Evolutionary conservation across 2,888 invertebrate species (phyloP), one percentile per base, ranked within the genome.

Genomic region (Cephus runcator): DNA sequence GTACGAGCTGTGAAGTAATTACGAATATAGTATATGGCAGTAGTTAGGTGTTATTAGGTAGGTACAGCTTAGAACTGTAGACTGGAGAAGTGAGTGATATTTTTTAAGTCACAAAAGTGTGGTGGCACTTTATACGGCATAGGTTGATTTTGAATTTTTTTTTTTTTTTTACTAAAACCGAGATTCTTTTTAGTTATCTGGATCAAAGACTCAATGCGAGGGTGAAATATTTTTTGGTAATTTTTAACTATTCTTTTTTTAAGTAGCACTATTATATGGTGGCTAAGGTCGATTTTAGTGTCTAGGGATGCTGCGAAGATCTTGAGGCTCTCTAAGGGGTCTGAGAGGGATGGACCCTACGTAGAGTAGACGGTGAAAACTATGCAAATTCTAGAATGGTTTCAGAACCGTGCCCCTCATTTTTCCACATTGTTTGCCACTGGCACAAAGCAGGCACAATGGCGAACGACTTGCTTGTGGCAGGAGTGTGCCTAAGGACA

Each of bases 321-420:
- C 56, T 56, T 56, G 1, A 23, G 15, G 68, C 15, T 75, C 23
- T 69, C 68, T 34, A 34, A 30, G 75, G 68, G 56, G 6, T 34
- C 56, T 69, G 31, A 75, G 30, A 34, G 68, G 31, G 34, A 69
- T 69, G 12, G 69, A 68, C 69, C 36, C 69, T n/a, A 31, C 35
- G 77, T 73, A 76, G 77, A 69, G 78, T 75, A 80, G 81, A 84
- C 82, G 87, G 81, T 85, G 81, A 86, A 85, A 83, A 85, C 85
- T 86, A 88, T 87, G 87, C 85, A 87, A 88, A 88, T 87, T 81
- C 83, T 73, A 76, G 76, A 56, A 56, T 56, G 56, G 74, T 79
- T 83, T 81, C 77, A 81, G 79, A 11, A 40, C 56, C 74, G 80
- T 78, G 83, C 83, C 84, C 80, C 81, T 85, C 85, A 83, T 88